These are phyloP conservation scores for Melikaiella ostensackeni DNA, from an alignment of 2,888 invertebrate species.

Conservation along the genomic window DNA sequence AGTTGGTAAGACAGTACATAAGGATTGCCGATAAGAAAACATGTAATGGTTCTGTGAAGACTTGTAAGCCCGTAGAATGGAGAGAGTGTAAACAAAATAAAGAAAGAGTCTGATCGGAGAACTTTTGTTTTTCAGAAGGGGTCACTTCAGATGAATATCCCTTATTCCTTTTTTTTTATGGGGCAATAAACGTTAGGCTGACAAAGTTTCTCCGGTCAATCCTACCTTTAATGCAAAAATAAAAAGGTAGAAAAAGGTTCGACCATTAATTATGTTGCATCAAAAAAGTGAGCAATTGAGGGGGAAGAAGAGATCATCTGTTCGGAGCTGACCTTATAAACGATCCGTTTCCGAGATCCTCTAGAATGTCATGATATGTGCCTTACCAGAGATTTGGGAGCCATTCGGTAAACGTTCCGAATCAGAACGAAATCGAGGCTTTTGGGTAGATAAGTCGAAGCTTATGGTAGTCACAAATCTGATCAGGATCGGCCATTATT, in stretches of 20 bases:
- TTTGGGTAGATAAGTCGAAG: conserved; percentile 19
- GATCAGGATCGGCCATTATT: conserved; percentile 8
- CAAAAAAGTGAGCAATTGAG: background rate
- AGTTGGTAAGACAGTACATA: too few species aligned
- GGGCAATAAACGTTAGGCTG: too few species aligned
- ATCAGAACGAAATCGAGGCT: background rate
- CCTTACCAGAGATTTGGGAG: conserved; percentile 17
- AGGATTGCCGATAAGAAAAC: too few species aligned
- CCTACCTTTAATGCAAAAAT: background rate
- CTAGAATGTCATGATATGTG: background rate
- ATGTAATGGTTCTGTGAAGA: too few species aligned
- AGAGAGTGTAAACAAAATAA: too few species aligned
- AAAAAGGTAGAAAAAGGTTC: background rate
- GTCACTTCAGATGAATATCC: too few species aligned
- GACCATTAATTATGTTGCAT: background rate
- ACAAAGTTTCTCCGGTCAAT: too few species aligned
- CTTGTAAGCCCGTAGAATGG: too few species aligned
- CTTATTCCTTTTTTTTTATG: too few species aligned
- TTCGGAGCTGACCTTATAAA: background rate
- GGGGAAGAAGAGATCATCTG: background rate
- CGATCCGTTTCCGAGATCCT: background rate
- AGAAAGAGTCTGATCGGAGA: too few species aligned
- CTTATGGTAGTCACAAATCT: background rate
- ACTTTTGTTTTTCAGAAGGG: too few species aligned
- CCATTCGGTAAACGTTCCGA: conserved; percentile 9